These are phyloP conservation scores for Drosophila neocordata DNA, from an alignment of 1,140 invertebrate species.

Conservation along the genomic window DNA sequence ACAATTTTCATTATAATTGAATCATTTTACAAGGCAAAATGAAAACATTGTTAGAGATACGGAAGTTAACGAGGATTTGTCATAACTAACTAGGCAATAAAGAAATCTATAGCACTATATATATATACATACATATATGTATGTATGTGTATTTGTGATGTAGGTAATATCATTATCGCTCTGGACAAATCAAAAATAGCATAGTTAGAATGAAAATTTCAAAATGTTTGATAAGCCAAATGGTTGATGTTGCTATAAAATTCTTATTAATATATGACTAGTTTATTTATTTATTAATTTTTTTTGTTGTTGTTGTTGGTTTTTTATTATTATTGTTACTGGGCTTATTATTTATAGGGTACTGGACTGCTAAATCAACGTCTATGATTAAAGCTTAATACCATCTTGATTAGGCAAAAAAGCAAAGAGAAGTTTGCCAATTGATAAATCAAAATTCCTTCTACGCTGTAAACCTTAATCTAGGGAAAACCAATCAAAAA, in stretches of 20 bases:
- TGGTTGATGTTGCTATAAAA: conserved; percentile 1
- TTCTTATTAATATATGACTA: conserved; percentile 19
- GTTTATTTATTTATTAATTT: conserved; percentile 60
- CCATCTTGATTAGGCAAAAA: conserved; percentile 62
- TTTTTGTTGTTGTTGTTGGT: too few species aligned
- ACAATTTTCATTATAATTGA: conserved; percentile 69
- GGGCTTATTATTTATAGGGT: conserved; percentile 19
- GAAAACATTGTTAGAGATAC: conserved; percentile 41
- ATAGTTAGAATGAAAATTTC: conserved; percentile 8
- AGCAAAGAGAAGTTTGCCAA: conserved; percentile 26
- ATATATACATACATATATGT: neutral
- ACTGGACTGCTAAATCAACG: conserved; percentile 68
- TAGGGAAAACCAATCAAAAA: conserved; percentile 46
- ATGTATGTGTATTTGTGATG: too few species aligned
- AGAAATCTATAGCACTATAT: neutral
- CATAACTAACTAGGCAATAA: conserved; percentile 19
- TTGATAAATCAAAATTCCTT: conserved; percentile 70
- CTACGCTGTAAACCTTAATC: conserved; percentile 36
- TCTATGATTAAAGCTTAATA: conserved; percentile 78
- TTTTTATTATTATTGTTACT: conserved; percentile 55
- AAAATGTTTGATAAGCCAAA: neutral
- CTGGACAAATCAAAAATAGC: conserved; percentile 55
- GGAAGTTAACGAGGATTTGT: conserved; percentile 53
- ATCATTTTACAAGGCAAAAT: conserved; percentile 44
- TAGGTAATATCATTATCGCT: conserved; percentile 29